phyloP scores from a whole-genome alignment of 2,113 vertebrate genomes.

The Pseudonaja textilis region DNA sequence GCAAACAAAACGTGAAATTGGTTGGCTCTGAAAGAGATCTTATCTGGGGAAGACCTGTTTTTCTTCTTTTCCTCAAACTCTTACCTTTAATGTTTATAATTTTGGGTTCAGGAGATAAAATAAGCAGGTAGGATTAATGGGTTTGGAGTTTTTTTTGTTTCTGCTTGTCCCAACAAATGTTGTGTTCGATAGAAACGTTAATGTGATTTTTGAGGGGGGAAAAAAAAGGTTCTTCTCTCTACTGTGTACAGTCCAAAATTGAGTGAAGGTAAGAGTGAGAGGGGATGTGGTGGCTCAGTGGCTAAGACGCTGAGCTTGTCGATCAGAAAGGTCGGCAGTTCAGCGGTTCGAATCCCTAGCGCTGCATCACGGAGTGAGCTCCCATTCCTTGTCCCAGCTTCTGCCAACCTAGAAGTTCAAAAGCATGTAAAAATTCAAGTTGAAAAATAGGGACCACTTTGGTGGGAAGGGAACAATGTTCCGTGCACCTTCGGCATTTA shows the following conservation, averaged over 20 bases:
- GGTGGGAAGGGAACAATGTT: too few species aligned
- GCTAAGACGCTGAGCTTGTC: too few species aligned
- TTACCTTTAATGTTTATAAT: background rate
- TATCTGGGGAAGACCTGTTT: background rate
- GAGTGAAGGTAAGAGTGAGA: background rate
- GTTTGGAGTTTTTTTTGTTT: background rate
- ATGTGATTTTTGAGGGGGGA: constrained; percentile 8
- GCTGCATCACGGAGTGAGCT: too few species aligned
- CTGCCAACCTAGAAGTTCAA: too few species aligned
- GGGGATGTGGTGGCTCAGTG: too few species aligned
- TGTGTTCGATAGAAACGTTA: background rate
- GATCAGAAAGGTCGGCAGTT: too few species aligned
- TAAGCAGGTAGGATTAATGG: background rate
- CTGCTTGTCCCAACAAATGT: background rate
- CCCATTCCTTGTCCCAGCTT: too few species aligned
- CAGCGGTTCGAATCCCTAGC: too few species aligned
- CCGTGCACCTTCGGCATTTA: too few species aligned
- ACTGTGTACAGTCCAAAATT: constrained; percentile 3
- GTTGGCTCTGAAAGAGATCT: constrained; percentile 13
- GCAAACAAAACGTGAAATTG: background rate
- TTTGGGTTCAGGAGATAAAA: background rate
- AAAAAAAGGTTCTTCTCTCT: background rate
- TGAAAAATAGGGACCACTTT: too few species aligned
- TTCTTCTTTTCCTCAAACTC: background rate
- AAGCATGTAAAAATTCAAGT: too few species aligned